These are phyloP conservation scores for Pocillopora meandrina DNA, from an alignment of 92 coral and sea anemone species.

Conservation along the genomic window DNA sequence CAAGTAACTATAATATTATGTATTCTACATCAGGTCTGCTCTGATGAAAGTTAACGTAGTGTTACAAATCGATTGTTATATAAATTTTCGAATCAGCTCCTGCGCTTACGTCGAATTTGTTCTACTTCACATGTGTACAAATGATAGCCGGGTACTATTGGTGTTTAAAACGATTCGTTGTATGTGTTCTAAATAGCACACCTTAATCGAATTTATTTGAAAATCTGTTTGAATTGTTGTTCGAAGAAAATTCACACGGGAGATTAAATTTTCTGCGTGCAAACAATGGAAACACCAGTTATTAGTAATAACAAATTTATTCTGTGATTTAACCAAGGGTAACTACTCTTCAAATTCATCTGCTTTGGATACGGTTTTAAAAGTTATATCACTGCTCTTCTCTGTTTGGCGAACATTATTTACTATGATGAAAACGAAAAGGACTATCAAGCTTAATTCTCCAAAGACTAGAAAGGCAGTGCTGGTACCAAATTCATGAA, in stretches of 20 bases:
- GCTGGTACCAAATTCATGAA: conserved; percentile 93
- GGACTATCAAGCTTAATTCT: conserved; percentile 87
- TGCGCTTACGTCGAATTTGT: too few species aligned
- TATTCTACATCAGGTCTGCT: too few species aligned
- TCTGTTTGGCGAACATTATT: conserved; percentile 70
- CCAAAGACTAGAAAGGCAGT: conserved; percentile 95
- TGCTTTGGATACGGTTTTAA: conserved; percentile 26
- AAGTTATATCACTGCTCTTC: conserved; percentile 10
- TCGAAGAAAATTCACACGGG: background rate
- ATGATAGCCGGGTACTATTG: too few species aligned
- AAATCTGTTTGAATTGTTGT: background rate
- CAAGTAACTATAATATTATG: too few species aligned
- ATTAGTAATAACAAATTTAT: background rate
- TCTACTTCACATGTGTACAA: too few species aligned
- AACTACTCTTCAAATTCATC: conserved; percentile 29
- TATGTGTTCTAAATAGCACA: too few species aligned
- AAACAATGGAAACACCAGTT: conserved; percentile 19
- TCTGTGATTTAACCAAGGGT: background rate
- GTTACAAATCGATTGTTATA: too few species aligned
- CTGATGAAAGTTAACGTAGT: too few species aligned
- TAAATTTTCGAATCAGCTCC: too few species aligned
- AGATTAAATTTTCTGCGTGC: background rate
- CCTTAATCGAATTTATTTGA: background rate
- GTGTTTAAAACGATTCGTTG: too few species aligned
- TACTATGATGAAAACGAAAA: conserved; percentile 80